Evolutionary conservation across 2,888 invertebrate species (phyloP).

Genomic region (Taphrorychus bicolor): DNA sequence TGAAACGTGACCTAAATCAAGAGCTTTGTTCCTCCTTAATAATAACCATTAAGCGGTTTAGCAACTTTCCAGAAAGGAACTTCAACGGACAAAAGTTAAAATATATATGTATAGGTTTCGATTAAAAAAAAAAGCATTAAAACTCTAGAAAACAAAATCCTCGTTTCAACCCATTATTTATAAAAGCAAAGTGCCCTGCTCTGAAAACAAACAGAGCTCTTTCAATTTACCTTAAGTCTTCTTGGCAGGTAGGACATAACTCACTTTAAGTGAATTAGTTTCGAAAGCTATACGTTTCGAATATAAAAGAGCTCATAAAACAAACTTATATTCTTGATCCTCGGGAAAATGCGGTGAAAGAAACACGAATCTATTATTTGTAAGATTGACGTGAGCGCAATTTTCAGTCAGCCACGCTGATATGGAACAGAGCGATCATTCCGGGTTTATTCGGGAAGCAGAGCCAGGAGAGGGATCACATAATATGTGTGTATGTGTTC

Average conservation of each 20-base stretch:
- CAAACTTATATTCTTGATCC: slow-evolving; percentile 25
- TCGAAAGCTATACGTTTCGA: slow-evolving; percentile 16
- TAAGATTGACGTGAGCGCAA: slow-evolving; percentile 22
- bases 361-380: slow-evolving; percentile 29
- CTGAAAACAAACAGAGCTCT: neutral
- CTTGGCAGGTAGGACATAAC: slow-evolving; percentile 15
- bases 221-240: slow-evolving; percentile 1
- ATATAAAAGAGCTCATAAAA: slow-evolving; percentile 26
- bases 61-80: neutral
- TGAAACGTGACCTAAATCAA: neutral
- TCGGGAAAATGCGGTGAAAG: slow-evolving; percentile 21
- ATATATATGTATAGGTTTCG: neutral
- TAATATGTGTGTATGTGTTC: neutral
- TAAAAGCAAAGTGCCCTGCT: neutral
- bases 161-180: neutral
- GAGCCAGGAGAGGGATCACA: neutral
- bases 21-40: neutral
- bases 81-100: neutral
- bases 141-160: neutral
- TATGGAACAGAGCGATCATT: slow-evolving; percentile 11
- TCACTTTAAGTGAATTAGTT: slow-evolving; percentile 26
- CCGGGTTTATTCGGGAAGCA: neutral
- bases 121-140: neutral
- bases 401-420: slow-evolving; percentile 13
- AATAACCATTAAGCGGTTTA: neutral